These are phyloP conservation scores for Drosophila miranda DNA, from an alignment of 1,140 invertebrate genomes.

Conservation along the genomic window DNA sequence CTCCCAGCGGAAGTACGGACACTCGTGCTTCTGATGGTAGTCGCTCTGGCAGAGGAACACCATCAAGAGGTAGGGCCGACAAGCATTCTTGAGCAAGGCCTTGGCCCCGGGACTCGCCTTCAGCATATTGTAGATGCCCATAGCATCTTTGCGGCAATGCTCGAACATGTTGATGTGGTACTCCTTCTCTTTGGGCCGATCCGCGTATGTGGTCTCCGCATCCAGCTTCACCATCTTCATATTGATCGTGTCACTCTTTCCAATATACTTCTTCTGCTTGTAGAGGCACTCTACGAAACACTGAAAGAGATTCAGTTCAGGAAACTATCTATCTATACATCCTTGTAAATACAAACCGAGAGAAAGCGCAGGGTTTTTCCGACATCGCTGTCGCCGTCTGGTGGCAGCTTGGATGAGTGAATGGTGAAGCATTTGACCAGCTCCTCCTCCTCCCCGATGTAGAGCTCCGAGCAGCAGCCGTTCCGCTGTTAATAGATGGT, in stretches of 20 bases:
- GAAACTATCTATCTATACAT: background rate
- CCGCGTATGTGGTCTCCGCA: constrained; percentile 42
- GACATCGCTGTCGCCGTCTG: constrained; percentile 25
- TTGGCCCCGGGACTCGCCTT: constrained; percentile 50
- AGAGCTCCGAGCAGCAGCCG: constrained; percentile 55
- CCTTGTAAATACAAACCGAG: constrained; percentile 43
- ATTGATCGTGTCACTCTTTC: constrained; percentile 61
- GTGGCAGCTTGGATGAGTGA: constrained; percentile 48
- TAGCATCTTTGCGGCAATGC: constrained; percentile 54
- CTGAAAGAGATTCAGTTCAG: constrained; percentile 18
- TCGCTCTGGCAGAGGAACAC: constrained; percentile 56
- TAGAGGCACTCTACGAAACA: constrained; percentile 69
- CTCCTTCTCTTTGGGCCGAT: constrained; percentile 59
- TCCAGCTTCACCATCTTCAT: constrained; percentile 72
- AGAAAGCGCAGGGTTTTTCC: constrained; percentile 45
- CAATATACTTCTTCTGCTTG: constrained; percentile 66
- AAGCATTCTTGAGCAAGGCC: constrained; percentile 36
- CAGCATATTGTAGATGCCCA: constrained; percentile 25
- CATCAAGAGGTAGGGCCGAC: constrained; percentile 59
- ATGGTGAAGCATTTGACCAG: constrained; percentile 55
- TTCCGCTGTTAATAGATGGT: constrained; percentile 14
- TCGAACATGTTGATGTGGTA: constrained; percentile 59
- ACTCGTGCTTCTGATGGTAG: constrained; percentile 58
- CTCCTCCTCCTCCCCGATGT: constrained; percentile 37
- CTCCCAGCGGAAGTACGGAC: constrained; percentile 70